Evolutionary conservation across 2,888 invertebrate genomes (phyloP).

Genomic region (Philhelius pedissequus): DNA sequence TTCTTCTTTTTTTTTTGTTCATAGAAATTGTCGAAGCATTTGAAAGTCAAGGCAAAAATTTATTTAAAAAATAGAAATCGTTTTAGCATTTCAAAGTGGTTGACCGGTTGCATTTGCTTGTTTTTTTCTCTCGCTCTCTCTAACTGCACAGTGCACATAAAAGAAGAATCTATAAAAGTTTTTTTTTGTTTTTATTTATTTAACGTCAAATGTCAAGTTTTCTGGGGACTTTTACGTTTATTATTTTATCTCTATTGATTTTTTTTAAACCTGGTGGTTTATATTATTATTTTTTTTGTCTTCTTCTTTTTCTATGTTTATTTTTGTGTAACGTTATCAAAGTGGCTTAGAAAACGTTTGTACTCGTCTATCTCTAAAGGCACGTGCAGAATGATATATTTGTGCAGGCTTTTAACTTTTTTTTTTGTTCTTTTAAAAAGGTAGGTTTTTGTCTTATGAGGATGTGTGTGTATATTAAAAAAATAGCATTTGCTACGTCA

Average conservation of each 20-base stretch:
- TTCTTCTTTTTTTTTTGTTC: neutral
- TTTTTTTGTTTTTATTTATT: neutral
- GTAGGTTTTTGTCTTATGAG: neutral
- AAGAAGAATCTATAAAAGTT: neutral
- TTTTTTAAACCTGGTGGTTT: neutral
- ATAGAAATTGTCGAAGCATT: neutral
- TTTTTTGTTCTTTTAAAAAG: neutral
- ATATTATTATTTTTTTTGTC: neutral
- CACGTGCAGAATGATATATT: constrained; percentile 26
- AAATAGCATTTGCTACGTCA: neutral
- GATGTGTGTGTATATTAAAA: neutral
- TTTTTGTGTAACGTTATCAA: neutral
- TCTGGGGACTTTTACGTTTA: constrained; percentile 10
- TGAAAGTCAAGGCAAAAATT: neutral
- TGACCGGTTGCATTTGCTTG: neutral
- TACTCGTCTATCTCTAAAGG: neutral
- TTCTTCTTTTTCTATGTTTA: neutral
- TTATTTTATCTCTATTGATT: constrained; percentile 6
- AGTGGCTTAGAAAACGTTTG: neutral
- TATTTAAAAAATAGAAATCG: neutral
- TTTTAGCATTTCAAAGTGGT: neutral
- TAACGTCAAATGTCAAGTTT: neutral
- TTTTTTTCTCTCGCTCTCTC: neutral
- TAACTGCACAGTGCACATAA: neutral
- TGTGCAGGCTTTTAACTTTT: constrained; percentile 18